Percentiles rank a stretch among this genome's conserved stretches.
Conservation (phyloP, 2,113 vertebrate genomes). For the Hydrochoerus hydrochaeris region DNA sequence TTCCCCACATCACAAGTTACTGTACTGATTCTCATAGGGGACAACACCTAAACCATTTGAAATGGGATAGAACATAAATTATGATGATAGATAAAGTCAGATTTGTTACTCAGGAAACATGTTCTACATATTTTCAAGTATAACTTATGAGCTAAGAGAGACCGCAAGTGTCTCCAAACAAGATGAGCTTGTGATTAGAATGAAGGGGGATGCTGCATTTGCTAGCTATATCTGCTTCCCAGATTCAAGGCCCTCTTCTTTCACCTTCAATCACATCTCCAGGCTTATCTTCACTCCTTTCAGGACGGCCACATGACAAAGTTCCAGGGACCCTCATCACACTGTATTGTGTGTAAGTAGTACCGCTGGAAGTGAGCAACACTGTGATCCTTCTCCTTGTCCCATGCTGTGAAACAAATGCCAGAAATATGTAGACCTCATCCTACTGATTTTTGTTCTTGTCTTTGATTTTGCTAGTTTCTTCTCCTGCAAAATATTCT, state of each 20-base stretch:
- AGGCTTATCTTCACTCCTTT: not conserved
- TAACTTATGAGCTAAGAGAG: not conserved
- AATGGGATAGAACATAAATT: not conserved
- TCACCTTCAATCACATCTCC: not conserved
- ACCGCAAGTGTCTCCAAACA: not conserved
- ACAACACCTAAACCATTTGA: not conserved
- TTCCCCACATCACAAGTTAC: not conserved
- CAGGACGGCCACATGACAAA: not conserved
- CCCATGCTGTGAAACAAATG: not conserved
- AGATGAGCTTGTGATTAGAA: not conserved
- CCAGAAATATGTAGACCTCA: not conserved
- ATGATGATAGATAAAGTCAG: not conserved
- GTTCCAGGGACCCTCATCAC: not conserved
- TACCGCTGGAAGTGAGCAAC: not conserved
- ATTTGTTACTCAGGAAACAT: not conserved
- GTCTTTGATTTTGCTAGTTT: not conserved
- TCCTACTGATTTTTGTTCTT: not conserved
- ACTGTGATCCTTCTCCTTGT: not conserved
- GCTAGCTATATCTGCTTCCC: not conserved
- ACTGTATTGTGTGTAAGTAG: not conserved
- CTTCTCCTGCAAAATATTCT: slow-evolving; percentile 20
- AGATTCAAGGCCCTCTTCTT: not conserved
- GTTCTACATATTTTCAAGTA: not conserved
- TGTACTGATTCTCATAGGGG: not conserved
- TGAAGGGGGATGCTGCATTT: not conserved